phyloP scores from a whole-genome alignment of 2,113 vertebrate species.

The Trogon surrucura region DNA sequence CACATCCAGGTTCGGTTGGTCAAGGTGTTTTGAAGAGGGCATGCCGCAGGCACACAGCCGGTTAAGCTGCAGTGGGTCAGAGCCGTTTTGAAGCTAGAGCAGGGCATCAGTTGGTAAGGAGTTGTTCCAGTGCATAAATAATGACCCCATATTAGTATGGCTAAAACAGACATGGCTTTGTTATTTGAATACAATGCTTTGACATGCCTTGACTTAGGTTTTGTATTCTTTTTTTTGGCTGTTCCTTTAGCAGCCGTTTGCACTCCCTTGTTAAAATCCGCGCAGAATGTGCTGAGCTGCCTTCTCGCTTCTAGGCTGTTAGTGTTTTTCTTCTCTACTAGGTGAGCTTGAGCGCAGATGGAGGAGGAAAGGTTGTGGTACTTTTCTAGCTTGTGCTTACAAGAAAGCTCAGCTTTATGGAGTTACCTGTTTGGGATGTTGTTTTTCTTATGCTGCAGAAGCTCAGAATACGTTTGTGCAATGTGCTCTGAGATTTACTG shows the following conservation, averaged over 20 bases:
- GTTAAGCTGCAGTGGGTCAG: background rate
- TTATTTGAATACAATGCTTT: background rate
- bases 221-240: background rate
- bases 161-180: background rate
- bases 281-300: background rate
- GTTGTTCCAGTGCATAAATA: background rate
- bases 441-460: background rate
- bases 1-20: background rate
- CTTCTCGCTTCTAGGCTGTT: background rate
- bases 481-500: background rate
- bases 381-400: background rate
- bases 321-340: background rate
- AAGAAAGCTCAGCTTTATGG: background rate
- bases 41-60: background rate
- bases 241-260: background rate
- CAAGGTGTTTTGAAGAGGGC: background rate
- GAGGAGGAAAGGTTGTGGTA: background rate
- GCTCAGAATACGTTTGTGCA: background rate
- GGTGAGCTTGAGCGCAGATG: background rate
- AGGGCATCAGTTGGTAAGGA: background rate
- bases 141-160: background rate
- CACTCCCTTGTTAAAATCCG: background rate
- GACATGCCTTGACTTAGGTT: background rate
- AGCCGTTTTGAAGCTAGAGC: background rate
- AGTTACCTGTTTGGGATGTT: rapidly evolving